Base-by-base conservation (phyloP, 2,113 vertebrate genomes). In the Uria lomvia region DNA sequence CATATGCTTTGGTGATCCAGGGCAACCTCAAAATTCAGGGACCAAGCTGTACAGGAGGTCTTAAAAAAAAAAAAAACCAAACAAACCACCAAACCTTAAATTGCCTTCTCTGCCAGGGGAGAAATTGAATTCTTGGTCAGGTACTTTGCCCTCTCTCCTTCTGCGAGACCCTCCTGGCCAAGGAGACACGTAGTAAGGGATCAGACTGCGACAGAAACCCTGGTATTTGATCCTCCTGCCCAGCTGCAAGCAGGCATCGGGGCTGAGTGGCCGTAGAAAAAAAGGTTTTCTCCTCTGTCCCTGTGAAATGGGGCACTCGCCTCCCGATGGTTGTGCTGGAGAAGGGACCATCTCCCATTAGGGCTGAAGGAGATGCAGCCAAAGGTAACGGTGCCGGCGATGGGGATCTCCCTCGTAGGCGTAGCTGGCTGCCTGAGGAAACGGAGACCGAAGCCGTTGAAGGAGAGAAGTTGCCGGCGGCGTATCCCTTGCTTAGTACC, bases 191-290 rank as follows among this genome's bases (percentile, higher is more conserved):
- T 6, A 17, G 8, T 5, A 32, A 60, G 47, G 32, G 53, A 77
- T 27, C 40, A n/a, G 71, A 3, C 10, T 12, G 45, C 7, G 43
- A 23, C 6, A 8, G 16, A 45, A 9, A 6, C 14, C 16, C 60
- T 4, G 32, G 29, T 5, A 1, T 6, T 23, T 15, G 40, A 36
- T 18, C 24, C 58, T 90, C 21, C 89, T 62, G 70, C 60, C 63
- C 4, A 15, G 20, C 36, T n/a, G n/a, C 5, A 1, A 11, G 45
- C 55, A 47, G 42, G 23, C 1, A 17, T 0, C n/a, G 50, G 26
- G 50, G 53, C 20, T 9, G 3, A 40, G 38, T 4, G 17, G 20
- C 62, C 0, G 0, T 1, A 26, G 78, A 13, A 32, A 10, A n/a
- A 13, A 14, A n/a, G 26, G 19, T 47, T 74, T 55, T 36, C n/a